These are phyloP conservation scores for Hyposoter dolosus DNA, from an alignment of 2,888 invertebrate species.

Conservation along the genomic window DNA sequence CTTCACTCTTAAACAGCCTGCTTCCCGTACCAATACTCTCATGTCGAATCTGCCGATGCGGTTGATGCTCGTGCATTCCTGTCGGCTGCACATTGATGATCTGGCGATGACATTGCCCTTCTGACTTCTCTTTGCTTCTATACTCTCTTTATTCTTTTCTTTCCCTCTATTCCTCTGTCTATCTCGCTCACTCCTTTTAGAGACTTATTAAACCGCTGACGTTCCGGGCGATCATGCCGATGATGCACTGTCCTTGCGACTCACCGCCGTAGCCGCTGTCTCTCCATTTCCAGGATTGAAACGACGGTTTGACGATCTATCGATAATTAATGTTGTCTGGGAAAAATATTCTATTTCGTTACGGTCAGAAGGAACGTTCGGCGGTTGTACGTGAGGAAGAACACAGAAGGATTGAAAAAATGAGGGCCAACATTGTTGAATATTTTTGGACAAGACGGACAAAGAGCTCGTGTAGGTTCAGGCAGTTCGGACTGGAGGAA, in stretches of 20 bases:
- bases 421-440: background rate
- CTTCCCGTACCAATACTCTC: constrained; percentile 8
- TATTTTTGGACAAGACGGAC: background rate
- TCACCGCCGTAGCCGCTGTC: constrained; percentile 25
- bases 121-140: constrained; percentile 52
- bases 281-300: constrained; percentile 19
- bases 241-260: constrained; percentile 59
- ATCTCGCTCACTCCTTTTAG: constrained; percentile 22
- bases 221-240: constrained; percentile 58
- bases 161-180: constrained; percentile 38
- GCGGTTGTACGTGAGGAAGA: background rate
- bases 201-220: constrained; percentile 53
- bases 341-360: constrained; percentile 24
- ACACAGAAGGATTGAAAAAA: background rate
- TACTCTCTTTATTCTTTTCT: constrained; percentile 45
- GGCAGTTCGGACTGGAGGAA: constrained; percentile 33
- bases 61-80: constrained; percentile 53
- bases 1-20: background rate
- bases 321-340: constrained; percentile 34
- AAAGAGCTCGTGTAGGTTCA: constrained; percentile 26
- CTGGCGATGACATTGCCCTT: constrained; percentile 68
- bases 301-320: constrained; percentile 38
- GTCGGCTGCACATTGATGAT: constrained; percentile 68
- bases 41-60: constrained; percentile 39
- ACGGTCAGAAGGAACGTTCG: constrained; percentile 1